A percentile compares a stretch with the other conserved stretches of the same genome.
Conservation (phyloP, 2,797 vertebrate genomes). For the Helicolenus hilgendorfi region DNA sequence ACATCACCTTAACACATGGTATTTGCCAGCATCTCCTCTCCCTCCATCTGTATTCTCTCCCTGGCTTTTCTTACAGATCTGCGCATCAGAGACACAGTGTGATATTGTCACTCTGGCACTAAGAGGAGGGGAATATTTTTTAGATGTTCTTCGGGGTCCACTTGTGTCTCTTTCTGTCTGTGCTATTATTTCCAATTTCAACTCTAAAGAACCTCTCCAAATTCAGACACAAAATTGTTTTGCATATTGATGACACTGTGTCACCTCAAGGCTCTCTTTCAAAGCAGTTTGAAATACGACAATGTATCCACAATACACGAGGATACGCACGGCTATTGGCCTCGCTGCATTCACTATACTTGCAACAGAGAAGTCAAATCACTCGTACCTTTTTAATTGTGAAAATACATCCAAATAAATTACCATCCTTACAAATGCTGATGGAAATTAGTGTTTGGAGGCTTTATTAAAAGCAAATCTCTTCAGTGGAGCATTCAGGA, state of each 20-base stretch:
- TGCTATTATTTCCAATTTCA: slow-evolving; percentile 24
- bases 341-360: not conserved
- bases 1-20: not conserved
- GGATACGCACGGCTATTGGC: not conserved
- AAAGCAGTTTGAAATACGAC: not conserved
- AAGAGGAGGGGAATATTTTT: not conserved
- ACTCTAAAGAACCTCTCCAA: slow-evolving; percentile 13
- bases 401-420: slow-evolving; percentile 2
- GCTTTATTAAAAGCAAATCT: slow-evolving; percentile 29
- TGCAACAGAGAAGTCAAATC: not conserved
- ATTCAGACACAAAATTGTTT: slow-evolving; percentile 23
- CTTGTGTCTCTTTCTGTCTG: not conserved
- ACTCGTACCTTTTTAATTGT: not conserved
- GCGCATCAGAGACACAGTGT: not conserved
- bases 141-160: slow-evolving; percentile 21
- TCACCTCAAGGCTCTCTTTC: slow-evolving; percentile 11
- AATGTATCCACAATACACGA: not conserved
- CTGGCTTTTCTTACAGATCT: slow-evolving; percentile 14
- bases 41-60: not conserved
- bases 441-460: slow-evolving; percentile 1
- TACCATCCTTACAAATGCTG: not conserved
- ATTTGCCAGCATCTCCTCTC: not conserved
- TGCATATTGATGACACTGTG: slow-evolving; percentile 38
- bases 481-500: slow-evolving; percentile 17
- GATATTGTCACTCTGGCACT: not conserved